A percentile compares a stretch with the other conserved stretches of the same genome.
phyloP scores from a whole-genome alignment of 2,888 invertebrate species.

The Scaptomyza tumidula region DNA sequence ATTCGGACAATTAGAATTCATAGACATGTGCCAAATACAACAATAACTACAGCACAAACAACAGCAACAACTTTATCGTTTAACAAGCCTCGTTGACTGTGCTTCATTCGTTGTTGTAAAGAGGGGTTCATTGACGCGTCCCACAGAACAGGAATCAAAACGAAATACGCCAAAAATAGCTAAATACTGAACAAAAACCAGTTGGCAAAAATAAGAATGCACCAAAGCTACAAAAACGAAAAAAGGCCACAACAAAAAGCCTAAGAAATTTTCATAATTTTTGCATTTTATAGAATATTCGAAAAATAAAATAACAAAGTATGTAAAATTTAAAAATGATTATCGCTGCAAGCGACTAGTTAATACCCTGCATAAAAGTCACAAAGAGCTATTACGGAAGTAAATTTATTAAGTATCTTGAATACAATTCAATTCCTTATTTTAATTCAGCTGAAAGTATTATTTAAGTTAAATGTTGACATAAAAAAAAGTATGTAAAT shows the following conservation, averaged over 20 bases:
- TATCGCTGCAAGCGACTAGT: not conserved
- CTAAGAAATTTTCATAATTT: conserved; percentile 74
- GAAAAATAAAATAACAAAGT: conserved; percentile 30
- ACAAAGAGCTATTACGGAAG: not conserved
- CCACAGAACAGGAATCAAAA: conserved; percentile 78
- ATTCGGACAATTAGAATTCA: conserved; percentile 73
- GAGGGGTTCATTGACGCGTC: conserved; percentile 72
- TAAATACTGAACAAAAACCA: conserved; percentile 71
- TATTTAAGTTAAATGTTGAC: too few species aligned
- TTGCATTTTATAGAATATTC: conserved; percentile 75
- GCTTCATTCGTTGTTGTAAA: conserved; percentile 13
- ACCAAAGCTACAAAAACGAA: conserved; percentile 22
- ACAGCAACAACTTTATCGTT: conserved; percentile 47
- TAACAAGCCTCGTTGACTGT: conserved; percentile 15
- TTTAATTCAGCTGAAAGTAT: too few species aligned
- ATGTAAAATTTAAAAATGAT: conserved; percentile 18
- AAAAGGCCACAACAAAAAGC: conserved; percentile 16
- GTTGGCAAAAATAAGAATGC: conserved; percentile 61
- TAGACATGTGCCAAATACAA: conserved; percentile 66
- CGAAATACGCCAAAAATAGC: conserved; percentile 80
- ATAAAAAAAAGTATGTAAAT: too few species aligned
- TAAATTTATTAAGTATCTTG: not conserved
- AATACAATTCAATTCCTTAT: too few species aligned
- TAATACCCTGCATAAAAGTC: conserved; percentile 34
- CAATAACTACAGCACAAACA: conserved; percentile 4